Evolutionary conservation across 2,888 invertebrate species (phyloP).

Genomic region (Carcina quercana): DNA sequence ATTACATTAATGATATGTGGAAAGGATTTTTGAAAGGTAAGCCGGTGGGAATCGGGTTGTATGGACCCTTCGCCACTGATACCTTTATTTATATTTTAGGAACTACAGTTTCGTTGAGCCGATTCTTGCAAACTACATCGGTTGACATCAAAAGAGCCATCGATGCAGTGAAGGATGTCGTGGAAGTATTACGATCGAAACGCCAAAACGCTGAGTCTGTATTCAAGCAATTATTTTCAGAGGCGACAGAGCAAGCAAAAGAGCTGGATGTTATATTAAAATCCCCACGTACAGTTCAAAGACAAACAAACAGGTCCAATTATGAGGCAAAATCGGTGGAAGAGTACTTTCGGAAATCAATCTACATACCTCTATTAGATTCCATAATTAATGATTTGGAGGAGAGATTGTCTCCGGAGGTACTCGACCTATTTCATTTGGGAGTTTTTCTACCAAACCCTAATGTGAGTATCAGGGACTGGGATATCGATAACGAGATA

Average conservation of each 20-base stretch:
- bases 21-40: no score
- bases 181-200: conserved; percentile 9
- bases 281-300: conserved; percentile 10
- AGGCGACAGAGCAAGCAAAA: conserved; percentile 11
- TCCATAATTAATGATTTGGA: conserved; percentile 8
- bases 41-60: no score
- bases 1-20: no score
- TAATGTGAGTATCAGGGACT: conserved; percentile 3
- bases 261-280: conserved; percentile 11
- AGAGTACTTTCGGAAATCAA: conserved; percentile 9
- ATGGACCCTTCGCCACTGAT: no score
- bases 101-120: conserved; percentile 13
- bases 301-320: conserved; percentile 11
- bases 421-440: conserved; percentile 11
- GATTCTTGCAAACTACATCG: conserved; percentile 11
- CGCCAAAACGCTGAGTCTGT: conserved; percentile 10
- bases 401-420: conserved; percentile 11
- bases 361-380: conserved; percentile 10
- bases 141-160: conserved; percentile 13
- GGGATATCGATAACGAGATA: conserved; percentile 7
- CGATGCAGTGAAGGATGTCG: conserved; percentile 7
- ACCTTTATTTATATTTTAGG: conserved; percentile 1
- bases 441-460: conserved; percentile 9
- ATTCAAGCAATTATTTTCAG: conserved; percentile 10
- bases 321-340: conserved; percentile 10